Percentiles rank a stretch among this genome's conserved stretches.
Evolutionary conservation across 2,888 invertebrate genomes (phyloP).

Genomic region (Drosophila robusta): DNA sequence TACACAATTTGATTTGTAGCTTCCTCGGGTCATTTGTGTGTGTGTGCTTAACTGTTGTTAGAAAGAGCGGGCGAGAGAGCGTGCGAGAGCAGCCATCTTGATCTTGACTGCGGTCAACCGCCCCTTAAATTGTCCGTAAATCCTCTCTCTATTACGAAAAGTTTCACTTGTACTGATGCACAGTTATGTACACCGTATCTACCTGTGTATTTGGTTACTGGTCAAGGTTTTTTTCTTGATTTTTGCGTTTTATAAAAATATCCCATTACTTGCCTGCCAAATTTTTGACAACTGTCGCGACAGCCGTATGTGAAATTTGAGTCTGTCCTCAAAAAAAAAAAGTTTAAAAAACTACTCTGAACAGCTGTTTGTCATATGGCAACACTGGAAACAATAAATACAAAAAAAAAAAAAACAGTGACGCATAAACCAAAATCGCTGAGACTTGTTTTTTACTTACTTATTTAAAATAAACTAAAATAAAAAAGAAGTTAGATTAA

Average conservation of each 20-base stretch:
- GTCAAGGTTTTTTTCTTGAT: background rate
- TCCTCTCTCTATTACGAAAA: slow-evolving; percentile 29
- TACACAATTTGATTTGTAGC: slow-evolving; percentile 37
- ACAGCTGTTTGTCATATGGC: slow-evolving; percentile 41
- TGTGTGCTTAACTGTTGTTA: slow-evolving; percentile 16
- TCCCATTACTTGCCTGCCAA: slow-evolving; percentile 51
- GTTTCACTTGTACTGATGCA: slow-evolving; percentile 54
- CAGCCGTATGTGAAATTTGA: slow-evolving; percentile 64
- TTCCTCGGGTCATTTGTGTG: slow-evolving; percentile 21
- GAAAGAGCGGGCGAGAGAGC: slow-evolving; percentile 2
- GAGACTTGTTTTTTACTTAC: slow-evolving; percentile 30
- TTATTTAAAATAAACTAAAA: background rate
- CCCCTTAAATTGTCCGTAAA: slow-evolving; percentile 30
- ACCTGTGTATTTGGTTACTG: slow-evolving; percentile 36
- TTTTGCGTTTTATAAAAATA: slow-evolving; percentile 23
- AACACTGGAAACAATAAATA: background rate
- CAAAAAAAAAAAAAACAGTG: slow-evolving; percentile 1
- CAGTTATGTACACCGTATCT: slow-evolving; percentile 21
- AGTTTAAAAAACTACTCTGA: slow-evolving; percentile 2
- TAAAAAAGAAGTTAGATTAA: too few species aligned
- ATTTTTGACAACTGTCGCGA: slow-evolving; percentile 41
- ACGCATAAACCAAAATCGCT: slow-evolving; percentile 37
- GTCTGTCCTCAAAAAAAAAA: slow-evolving; percentile 26
- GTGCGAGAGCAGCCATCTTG: slow-evolving; percentile 41
- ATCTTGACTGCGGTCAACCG: slow-evolving; percentile 44